Percentiles rank a stretch among this genome's conserved stretches.
phyloP scores from a whole-genome alignment of 2,888 invertebrate genomes.

The Corythucha ciliata region DNA sequence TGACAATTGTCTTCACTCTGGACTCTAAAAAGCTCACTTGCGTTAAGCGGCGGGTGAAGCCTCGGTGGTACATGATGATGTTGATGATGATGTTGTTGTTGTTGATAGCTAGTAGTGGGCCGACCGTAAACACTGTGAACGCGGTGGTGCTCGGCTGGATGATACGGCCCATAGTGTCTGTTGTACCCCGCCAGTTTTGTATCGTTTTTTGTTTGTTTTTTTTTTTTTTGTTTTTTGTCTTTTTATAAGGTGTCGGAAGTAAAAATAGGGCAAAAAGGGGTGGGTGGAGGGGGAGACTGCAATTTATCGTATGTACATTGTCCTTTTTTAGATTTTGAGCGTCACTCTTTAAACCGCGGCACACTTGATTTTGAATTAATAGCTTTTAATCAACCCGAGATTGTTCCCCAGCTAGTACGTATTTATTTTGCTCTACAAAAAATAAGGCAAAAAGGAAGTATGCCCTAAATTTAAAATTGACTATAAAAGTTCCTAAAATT shows the following conservation, averaged over 20 bases:
- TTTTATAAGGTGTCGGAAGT: constrained; percentile 16
- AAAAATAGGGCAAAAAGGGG: too few relatives aligned
- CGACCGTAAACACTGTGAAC: constrained; percentile 22
- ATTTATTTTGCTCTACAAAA: constrained; percentile 23
- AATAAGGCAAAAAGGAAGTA: constrained; percentile 21
- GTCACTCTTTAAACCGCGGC: too few relatives aligned
- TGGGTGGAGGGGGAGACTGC: too few relatives aligned
- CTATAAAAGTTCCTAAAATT: constrained; percentile 26
- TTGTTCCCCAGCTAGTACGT: constrained; percentile 22
- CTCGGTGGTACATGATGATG: constrained; percentile 24
- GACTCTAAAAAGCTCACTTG: too few relatives aligned
- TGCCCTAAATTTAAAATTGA: constrained; percentile 29
- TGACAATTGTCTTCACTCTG: neutral
- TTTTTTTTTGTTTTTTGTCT: constrained; percentile 8
- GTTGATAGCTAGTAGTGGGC: constrained; percentile 21
- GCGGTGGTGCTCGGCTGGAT: constrained; percentile 22
- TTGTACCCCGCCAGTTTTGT: constrained; percentile 29
- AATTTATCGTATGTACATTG: too few relatives aligned
- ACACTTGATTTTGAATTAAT: too few relatives aligned
- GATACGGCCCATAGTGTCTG: constrained; percentile 27
- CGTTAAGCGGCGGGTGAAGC: constrained; percentile 28
- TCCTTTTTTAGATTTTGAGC: too few relatives aligned
- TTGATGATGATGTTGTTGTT: too few relatives aligned
- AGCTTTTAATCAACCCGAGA: too few relatives aligned
- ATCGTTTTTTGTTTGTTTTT: constrained; percentile 12